Evolutionary conservation across 2,113 vertebrate genomes (phyloP).

Genomic region (Malurus cyaneus): DNA sequence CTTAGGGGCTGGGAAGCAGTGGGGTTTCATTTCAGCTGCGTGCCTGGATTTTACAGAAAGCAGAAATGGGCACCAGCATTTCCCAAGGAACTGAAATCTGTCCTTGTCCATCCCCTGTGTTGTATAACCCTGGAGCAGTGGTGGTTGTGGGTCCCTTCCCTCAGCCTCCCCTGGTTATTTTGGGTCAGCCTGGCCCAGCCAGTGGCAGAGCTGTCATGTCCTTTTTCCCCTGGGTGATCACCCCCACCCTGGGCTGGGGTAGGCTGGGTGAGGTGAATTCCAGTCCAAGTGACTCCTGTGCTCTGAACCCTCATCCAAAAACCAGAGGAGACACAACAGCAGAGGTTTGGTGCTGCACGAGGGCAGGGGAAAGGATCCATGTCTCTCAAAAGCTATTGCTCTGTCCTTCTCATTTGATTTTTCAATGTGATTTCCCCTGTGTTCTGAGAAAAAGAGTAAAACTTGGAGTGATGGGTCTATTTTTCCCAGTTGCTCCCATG

Average conservation of each 20-base stretch:
- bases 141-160: background rate
- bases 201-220: background rate
- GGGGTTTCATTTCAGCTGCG: fast-evolving
- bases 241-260: background rate
- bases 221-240: background rate
- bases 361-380: background rate
- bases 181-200: background rate
- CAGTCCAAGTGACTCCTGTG: background rate
- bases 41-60: background rate
- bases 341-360: background rate
- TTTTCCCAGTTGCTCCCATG: background rate
- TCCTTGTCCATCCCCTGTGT: background rate
- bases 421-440: background rate
- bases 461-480: fast-evolving
- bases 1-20: fast-evolving
- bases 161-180: background rate
- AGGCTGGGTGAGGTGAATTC: background rate
- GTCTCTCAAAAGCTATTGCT: background rate
- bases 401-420: background rate
- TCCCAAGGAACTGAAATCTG: background rate
- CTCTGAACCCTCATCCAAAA: background rate
- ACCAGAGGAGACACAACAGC: background rate
- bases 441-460: background rate
- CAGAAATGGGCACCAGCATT: background rate
- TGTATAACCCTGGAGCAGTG: background rate